Conservation (phyloP, 2,797 vertebrate species). For the Hippoglossus hippoglossus region DNA sequence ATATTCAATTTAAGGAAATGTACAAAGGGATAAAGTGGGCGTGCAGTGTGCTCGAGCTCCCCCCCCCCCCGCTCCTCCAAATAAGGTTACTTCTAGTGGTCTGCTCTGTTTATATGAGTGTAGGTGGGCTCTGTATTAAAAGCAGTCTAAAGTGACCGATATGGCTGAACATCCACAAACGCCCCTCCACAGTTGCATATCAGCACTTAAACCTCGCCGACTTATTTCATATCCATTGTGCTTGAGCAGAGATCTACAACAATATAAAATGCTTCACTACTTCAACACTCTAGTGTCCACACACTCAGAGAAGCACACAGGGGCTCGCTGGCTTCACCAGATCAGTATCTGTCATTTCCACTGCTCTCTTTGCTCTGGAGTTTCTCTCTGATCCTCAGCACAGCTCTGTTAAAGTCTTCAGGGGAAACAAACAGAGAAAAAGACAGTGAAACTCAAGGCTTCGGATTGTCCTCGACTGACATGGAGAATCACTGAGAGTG, state of each 20-base stretch:
- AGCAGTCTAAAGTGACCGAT: too few relatives aligned
- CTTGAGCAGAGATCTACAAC: neutral
- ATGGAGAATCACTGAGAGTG: constrained; percentile 24
- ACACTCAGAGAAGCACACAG: constrained; percentile 3
- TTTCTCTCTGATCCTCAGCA: constrained; percentile 42
- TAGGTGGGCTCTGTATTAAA: too few relatives aligned
- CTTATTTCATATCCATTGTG: neutral
- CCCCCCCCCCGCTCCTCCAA: too few relatives aligned
- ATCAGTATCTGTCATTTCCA: constrained; percentile 38
- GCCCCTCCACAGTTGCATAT: neutral
- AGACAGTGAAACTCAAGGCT: neutral
- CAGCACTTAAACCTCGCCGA: constrained; percentile 5
- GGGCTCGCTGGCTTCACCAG: constrained; percentile 8
- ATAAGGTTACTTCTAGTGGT: too few relatives aligned
- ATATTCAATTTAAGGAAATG: too few relatives aligned
- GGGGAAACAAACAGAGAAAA: constrained; percentile 32
- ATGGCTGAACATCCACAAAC: neutral
- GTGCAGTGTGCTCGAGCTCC: too few relatives aligned
- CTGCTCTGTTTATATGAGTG: too few relatives aligned
- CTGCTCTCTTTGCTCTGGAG: constrained; percentile 30
- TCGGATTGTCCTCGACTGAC: constrained; percentile 23
- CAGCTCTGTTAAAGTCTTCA: constrained; percentile 41
- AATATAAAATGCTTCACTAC: neutral
- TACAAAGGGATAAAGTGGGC: too few relatives aligned
- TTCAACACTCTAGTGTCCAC: too few relatives aligned